Evolutionary conservation across 2,113 vertebrate species (phyloP).

Genomic region (Cebidichthys violaceus): DNA sequence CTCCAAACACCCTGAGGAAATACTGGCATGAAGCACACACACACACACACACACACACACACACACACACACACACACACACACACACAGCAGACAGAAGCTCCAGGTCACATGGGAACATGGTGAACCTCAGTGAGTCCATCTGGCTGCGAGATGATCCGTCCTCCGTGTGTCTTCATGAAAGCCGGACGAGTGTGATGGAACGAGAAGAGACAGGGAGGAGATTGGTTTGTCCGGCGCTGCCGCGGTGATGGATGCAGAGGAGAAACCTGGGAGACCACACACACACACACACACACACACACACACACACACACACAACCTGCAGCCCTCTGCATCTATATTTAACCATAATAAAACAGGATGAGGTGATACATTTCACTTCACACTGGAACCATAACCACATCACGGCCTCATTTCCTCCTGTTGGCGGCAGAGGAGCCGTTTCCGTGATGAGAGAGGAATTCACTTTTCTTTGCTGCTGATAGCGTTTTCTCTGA

Average conservation of each 20-base stretch:
- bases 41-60: too few species aligned
- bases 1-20: neutral
- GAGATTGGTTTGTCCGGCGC: slow-evolving; percentile 73
- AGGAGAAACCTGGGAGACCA: slow-evolving; percentile 40
- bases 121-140: slow-evolving; percentile 24
- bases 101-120: slow-evolving; percentile 2
- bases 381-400: slow-evolving; percentile 54
- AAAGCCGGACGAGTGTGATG: slow-evolving; percentile 47
- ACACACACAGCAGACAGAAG: neutral
- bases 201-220: slow-evolving; percentile 70
- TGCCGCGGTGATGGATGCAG: slow-evolving; percentile 73
- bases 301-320: slow-evolving; percentile 23
- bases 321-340: slow-evolving; percentile 26
- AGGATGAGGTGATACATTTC: slow-evolving; percentile 70
- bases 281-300: slow-evolving; percentile 23
- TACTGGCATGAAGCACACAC: neutral
- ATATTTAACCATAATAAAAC: slow-evolving; percentile 66
- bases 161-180: slow-evolving; percentile 33
- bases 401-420: slow-evolving; percentile 31
- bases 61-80: neutral
- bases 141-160: slow-evolving; percentile 21
- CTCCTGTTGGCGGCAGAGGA: slow-evolving; percentile 1
- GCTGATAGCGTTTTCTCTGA: neutral
- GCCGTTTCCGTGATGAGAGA: neutral
- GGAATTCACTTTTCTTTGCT: slow-evolving; percentile 3